Percentiles rank a stretch among this genome's conserved stretches.
phyloP scores from a whole-genome alignment of 2,888 invertebrate genomes.

The Oxystoma pomonae region DNA sequence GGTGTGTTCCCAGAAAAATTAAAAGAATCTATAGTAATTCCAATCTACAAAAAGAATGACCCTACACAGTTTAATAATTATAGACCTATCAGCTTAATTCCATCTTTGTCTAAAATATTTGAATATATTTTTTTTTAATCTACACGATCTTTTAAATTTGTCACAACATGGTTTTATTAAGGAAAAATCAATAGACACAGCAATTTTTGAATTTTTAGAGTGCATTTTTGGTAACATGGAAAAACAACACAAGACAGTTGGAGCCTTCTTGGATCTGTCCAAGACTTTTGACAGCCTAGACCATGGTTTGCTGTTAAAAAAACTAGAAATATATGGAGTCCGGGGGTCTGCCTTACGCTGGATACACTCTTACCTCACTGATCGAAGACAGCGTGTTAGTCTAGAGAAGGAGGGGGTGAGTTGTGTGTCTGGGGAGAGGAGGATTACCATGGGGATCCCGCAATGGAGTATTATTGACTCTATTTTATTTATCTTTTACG shows the following conservation, averaged over 20 bases:
- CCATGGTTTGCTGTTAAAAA: neutral
- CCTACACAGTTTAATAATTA: neutral
- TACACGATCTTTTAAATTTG: neutral
- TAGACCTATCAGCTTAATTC: neutral
- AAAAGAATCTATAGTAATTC: neutral
- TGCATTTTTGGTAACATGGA: neutral
- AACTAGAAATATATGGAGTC: neutral
- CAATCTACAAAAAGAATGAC: neutral
- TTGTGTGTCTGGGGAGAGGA: neutral
- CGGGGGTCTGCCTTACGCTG: neutral
- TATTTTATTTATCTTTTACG: neutral
- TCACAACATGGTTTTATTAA: neutral
- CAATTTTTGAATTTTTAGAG: neutral
- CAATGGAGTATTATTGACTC: neutral
- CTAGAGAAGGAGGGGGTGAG: neutral
- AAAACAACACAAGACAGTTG: neutral
- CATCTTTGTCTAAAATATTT: neutral
- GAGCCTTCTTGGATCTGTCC: neutral
- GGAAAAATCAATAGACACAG: neutral
- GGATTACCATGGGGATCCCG: neutral
- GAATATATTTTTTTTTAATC: neutral
- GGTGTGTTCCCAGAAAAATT: neutral
- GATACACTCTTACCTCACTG: neutral
- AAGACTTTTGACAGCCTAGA: neutral
- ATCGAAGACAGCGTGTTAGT: neutral